These are phyloP conservation scores for Balearica regulorum DNA, from an alignment of 2,797 vertebrate species.

Conservation along the genomic window DNA sequence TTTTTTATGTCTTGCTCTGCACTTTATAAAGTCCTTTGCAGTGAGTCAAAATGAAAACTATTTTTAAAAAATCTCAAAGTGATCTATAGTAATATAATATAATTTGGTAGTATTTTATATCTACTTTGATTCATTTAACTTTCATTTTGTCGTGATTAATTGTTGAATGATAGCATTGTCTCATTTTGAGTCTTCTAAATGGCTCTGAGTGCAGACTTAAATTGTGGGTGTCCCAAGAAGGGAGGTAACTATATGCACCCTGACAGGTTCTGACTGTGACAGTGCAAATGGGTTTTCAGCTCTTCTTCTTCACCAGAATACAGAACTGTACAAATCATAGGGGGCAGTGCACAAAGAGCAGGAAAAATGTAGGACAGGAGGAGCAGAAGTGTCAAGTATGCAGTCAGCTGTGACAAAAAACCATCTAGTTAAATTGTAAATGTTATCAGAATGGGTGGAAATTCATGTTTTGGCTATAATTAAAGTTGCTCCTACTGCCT, in stretches of 20 bases:
- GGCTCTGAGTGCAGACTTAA: neutral
- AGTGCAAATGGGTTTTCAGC: neutral
- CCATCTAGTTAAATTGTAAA: neutral
- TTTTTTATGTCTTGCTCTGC: neutral
- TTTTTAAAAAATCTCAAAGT: neutral
- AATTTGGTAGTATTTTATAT: neutral
- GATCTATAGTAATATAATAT: neutral
- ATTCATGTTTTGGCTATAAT: neutral
- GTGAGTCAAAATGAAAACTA: neutral
- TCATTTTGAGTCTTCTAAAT: neutral
- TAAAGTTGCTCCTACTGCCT: neutral
- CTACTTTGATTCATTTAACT: neutral
- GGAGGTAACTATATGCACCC: neutral
- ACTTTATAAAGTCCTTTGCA: neutral
- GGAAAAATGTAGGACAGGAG: neutral
- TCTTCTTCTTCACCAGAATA: neutral
- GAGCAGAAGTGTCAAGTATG: neutral
- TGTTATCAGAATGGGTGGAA: neutral
- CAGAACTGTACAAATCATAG: neutral
- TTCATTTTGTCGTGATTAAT: neutral
- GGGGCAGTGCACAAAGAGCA: neutral
- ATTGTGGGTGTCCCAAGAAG: neutral
- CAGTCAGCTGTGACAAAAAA: neutral
- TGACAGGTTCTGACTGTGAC: neutral
- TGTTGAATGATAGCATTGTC: neutral